A percentile compares a stretch with the other conserved stretches of the same genome.
phyloP scores from a whole-genome alignment of 2,113 vertebrate species.

The Chionomys nivalis region DNA sequence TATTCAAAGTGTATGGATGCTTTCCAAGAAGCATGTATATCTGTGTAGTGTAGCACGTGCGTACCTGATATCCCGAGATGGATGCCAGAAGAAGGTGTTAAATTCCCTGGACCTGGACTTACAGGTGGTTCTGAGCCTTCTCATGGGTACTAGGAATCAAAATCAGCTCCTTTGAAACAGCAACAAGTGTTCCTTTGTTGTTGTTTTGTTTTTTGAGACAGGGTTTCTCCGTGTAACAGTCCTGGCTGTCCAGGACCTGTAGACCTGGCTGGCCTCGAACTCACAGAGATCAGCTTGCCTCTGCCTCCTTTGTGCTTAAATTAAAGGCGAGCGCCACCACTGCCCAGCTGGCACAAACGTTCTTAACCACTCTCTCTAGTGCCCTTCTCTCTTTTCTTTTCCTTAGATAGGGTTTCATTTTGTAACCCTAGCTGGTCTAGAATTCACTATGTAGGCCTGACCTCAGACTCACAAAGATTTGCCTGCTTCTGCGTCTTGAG shows the following conservation, averaged over 20 bases:
- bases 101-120: background rate
- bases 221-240: background rate
- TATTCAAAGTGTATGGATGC: background rate
- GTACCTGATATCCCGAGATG: no score
- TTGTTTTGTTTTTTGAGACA: background rate
- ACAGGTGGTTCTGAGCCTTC: background rate
- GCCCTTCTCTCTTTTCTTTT: no score
- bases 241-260: background rate
- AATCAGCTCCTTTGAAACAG: background rate
- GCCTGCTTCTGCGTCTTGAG: background rate
- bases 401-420: background rate
- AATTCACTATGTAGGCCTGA: background rate
- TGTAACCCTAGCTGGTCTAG: background rate
- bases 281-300: background rate
- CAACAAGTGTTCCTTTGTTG: background rate
- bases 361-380: background rate
- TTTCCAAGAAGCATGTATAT: background rate
- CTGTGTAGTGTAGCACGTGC: background rate
- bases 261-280: background rate
- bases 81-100: background rate
- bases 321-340: background rate
- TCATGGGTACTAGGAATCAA: background rate
- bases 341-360: no score
- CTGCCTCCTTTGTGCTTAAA: background rate
- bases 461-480: background rate